phyloP scores from a whole-genome alignment of 2,797 vertebrate genomes.

The Poeciliopsis presidionis region DNA sequence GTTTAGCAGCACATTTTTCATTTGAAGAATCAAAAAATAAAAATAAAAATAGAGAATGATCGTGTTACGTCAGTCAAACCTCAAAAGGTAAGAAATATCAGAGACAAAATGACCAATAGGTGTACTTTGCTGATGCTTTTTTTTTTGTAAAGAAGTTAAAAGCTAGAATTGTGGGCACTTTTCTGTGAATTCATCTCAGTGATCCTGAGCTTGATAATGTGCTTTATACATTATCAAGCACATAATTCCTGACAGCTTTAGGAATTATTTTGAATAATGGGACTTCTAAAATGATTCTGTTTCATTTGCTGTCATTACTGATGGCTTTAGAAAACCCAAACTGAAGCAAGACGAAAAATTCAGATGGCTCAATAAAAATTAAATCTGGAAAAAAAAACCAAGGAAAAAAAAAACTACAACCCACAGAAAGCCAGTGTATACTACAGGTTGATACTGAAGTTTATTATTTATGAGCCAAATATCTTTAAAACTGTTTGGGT shows the following conservation, averaged over 20 bases:
- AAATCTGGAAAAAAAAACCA: background rate
- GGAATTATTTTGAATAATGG: background rate
- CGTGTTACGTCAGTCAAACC: no score
- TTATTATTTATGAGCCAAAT: background rate
- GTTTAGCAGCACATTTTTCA: constrained; percentile 1
- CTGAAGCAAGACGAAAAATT: background rate
- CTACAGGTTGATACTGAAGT: background rate
- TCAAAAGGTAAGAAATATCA: background rate
- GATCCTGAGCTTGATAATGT: background rate
- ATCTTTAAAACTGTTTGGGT: background rate
- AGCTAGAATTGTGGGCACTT: background rate
- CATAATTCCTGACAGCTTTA: background rate
- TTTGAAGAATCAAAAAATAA: background rate
- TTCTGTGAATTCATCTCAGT: background rate
- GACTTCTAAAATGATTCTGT: background rate
- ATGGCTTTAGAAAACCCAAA: background rate
- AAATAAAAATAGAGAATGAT: background rate
- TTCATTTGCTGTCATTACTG: background rate
- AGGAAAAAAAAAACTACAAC: rapidly evolving
- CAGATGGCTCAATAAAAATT: background rate
- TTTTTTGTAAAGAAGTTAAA: background rate
- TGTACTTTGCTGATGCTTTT: background rate
- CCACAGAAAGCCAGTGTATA: background rate
- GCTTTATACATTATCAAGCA: no score
- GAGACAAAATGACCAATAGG: background rate